Conservation (phyloP, 2,113 vertebrate species). For the Spermophilus dauricus region DNA sequence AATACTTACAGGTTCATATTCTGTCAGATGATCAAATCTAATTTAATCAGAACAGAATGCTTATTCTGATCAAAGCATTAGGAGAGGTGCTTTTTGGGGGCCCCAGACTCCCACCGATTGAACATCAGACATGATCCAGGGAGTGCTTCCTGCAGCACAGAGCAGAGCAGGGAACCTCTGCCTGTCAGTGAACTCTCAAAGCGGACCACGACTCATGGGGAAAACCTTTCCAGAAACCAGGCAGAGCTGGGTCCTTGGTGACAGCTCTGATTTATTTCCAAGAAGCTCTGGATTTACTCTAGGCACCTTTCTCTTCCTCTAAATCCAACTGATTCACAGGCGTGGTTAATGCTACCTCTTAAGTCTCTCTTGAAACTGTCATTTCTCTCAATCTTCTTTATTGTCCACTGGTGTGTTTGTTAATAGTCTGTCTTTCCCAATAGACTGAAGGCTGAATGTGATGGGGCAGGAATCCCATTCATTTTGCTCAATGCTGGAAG, state of each 20-base stretch:
- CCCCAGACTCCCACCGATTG: background rate
- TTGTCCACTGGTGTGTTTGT: background rate
- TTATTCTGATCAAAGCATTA: background rate
- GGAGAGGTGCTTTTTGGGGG: too few species aligned
- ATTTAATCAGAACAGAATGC: conserved; percentile 22
- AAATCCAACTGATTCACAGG: conserved; percentile 21
- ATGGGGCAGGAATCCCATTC: background rate
- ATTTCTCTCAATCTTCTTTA: background rate
- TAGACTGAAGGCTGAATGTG: background rate
- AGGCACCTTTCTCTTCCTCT: background rate
- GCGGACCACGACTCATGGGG: background rate
- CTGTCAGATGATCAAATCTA: conserved; percentile 43
- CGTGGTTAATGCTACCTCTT: background rate
- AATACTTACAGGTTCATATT: background rate
- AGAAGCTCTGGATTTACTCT: background rate
- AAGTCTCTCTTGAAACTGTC: background rate
- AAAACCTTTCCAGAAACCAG: background rate
- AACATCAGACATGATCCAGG: background rate
- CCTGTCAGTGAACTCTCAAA: background rate
- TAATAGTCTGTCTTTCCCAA: conserved; percentile 9
- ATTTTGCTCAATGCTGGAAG: background rate
- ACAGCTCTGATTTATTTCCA: conserved; percentile 36
- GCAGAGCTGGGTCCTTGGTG: background rate
- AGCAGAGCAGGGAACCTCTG: background rate
- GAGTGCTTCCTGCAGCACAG: background rate